A percentile compares a stretch with the other conserved stretches of the same genome.
Evolutionary conservation across 2,888 invertebrate species (phyloP).

Genomic region (Cosmia pyralina): DNA sequence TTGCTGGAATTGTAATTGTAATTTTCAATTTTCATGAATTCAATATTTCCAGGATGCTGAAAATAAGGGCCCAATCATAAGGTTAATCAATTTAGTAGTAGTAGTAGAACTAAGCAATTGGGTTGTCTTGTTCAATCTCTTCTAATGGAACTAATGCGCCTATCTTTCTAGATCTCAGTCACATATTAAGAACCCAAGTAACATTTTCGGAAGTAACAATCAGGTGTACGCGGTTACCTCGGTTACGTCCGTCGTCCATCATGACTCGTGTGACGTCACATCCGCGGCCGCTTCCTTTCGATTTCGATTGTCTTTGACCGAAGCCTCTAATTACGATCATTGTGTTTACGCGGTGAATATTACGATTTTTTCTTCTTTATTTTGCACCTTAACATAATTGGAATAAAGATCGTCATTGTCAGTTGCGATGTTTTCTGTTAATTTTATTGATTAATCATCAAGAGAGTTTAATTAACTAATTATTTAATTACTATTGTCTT

Average conservation of each 20-base stretch:
- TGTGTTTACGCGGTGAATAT: slow-evolving; percentile 74
- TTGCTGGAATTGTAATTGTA: too few relatives aligned
- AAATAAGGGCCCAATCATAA: too few relatives aligned
- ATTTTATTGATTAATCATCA: slow-evolving; percentile 11
- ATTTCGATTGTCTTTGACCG: slow-evolving; percentile 89
- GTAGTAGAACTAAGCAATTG: neutral
- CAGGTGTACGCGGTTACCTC: slow-evolving; percentile 66
- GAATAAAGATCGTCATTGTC: neutral
- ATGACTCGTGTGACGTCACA: slow-evolving; percentile 75
- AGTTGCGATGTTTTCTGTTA: neutral
- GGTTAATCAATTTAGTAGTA: neutral
- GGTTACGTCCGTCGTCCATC: slow-evolving; percentile 64
- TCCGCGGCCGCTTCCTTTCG: slow-evolving; percentile 85
- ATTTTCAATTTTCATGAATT: neutral
- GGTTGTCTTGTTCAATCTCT: neutral
- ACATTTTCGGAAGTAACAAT: slow-evolving; percentile 70
- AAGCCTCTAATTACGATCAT: slow-evolving; percentile 82
- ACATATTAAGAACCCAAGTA: slow-evolving; percentile 34
- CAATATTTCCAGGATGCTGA: neutral
- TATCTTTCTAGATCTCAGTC: slow-evolving; percentile 6
- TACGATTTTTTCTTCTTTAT: neutral
- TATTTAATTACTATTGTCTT: slow-evolving; percentile 34
- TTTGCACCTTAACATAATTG: neutral
- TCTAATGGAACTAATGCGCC: neutral
- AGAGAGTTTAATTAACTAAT: slow-evolving; percentile 1